A percentile compares a stretch with the other conserved stretches of the same genome.
Conservation (phyloP, 2,888 invertebrate species). For the Papilio demoleus region DNA sequence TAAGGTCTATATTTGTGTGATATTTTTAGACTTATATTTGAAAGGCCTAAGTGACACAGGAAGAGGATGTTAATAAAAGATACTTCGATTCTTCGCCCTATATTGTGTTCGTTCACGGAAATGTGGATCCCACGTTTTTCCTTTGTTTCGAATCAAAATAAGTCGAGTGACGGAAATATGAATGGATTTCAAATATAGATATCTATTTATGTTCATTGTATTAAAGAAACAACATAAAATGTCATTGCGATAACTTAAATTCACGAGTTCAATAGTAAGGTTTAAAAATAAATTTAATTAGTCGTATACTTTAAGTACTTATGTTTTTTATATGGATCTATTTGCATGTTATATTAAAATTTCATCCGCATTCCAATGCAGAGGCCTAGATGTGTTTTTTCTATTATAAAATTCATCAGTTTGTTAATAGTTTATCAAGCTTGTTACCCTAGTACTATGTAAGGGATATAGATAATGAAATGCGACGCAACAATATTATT, state of each 20-base stretch:
- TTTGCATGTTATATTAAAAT: background rate
- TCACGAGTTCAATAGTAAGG: background rate
- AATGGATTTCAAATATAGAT: background rate
- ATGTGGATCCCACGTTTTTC: slow-evolving; percentile 29
- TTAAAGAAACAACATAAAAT: background rate
- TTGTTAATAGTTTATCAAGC: too few relatives aligned
- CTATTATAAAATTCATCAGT: too few relatives aligned
- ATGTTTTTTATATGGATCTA: background rate
- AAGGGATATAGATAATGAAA: too few relatives aligned
- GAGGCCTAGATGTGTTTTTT: background rate
- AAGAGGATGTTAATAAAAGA: slow-evolving; percentile 11
- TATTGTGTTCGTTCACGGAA: slow-evolving; percentile 21
- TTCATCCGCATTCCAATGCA: background rate
- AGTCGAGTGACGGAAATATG: slow-evolving; percentile 14
- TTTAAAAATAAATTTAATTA: background rate
- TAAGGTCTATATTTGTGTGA: background rate
- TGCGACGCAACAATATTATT: too few relatives aligned
- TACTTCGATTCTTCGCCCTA: background rate
- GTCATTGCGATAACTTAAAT: background rate
- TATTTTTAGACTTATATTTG: background rate
- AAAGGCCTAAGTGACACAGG: background rate
- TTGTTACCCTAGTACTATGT: too few relatives aligned
- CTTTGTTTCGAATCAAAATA: background rate
- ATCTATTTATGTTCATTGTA: background rate
- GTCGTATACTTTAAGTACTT: background rate